Conservation (phyloP, 1,140 invertebrate species). For the Oryctes rhinoceros region DNA sequence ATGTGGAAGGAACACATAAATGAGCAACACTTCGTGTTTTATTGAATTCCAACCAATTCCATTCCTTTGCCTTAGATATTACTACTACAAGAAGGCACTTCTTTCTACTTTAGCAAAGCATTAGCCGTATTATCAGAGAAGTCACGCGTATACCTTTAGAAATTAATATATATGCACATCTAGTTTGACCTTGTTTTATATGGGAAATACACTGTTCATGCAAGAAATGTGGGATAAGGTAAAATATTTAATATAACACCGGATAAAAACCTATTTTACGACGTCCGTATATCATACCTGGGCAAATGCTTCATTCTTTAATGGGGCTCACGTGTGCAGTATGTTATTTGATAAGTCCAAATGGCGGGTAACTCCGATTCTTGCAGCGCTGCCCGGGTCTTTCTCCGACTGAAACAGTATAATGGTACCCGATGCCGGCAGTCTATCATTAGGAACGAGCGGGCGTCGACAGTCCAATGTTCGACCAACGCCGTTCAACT, state of each 20-base stretch:
- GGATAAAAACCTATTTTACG: constrained; percentile 25
- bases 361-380: constrained; percentile 19
- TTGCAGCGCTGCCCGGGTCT: neutral
- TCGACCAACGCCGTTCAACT: constrained; percentile 21
- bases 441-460: constrained; percentile 32
- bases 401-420: neutral
- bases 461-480: constrained; percentile 28
- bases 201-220: neutral
- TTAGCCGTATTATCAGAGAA: too few species aligned
- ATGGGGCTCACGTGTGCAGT: constrained; percentile 34
- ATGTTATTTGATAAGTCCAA: constrained; percentile 37
- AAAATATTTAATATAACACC: constrained; percentile 31
- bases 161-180: neutral
- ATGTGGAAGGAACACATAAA: too few species aligned
- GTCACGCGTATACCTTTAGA: neutral
- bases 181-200: constrained; percentile 6
- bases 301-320: constrained; percentile 32
- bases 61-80: too few species aligned
- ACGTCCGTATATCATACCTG: constrained; percentile 24
- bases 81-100: too few species aligned
- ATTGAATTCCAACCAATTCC: too few species aligned
- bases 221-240: constrained; percentile 25
- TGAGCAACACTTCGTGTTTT: too few species aligned
- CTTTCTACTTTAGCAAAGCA: too few species aligned
- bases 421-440: neutral